These are phyloP conservation scores for Procapra przewalskii DNA, from an alignment of 2,113 vertebrate species.

Conservation along the genomic window DNA sequence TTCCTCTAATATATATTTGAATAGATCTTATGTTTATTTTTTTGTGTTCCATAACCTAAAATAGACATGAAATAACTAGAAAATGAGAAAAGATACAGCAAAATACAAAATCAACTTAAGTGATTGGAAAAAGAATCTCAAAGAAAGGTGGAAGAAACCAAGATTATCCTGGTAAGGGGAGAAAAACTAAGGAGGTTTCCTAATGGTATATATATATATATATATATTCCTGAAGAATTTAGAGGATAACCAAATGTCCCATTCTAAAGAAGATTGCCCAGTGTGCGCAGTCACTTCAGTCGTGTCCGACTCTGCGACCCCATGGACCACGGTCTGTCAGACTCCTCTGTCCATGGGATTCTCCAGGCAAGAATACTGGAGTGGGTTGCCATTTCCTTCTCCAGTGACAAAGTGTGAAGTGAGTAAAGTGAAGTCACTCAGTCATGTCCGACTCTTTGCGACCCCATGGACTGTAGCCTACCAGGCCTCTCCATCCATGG, in stretches of 20 bases:
- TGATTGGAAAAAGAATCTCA: not conserved
- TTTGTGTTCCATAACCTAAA: not conserved
- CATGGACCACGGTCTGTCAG: not conserved
- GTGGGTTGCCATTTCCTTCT: too few relatives aligned
- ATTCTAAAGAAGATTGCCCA: not conserved
- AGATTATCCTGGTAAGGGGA: not conserved
- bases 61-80: conserved; percentile 6
- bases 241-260: not conserved
- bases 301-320: not conserved
- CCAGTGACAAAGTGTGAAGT: too few relatives aligned
- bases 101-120: not conserved
- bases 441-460: too few relatives aligned
- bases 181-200: not conserved
- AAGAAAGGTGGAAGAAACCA: not conserved
- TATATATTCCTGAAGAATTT: not conserved
- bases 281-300: not conserved
- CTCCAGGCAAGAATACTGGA: too few relatives aligned
- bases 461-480: too few relatives aligned
- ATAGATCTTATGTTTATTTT: not conserved
- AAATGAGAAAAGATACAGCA: not conserved
- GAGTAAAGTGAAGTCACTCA: too few relatives aligned
- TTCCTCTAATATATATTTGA: not conserved
- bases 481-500: too few relatives aligned
- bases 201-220: not conserved
- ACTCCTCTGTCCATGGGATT: too few relatives aligned